Conservation (phyloP, 1,140 invertebrate species). For the Nylanderia fulva region DNA sequence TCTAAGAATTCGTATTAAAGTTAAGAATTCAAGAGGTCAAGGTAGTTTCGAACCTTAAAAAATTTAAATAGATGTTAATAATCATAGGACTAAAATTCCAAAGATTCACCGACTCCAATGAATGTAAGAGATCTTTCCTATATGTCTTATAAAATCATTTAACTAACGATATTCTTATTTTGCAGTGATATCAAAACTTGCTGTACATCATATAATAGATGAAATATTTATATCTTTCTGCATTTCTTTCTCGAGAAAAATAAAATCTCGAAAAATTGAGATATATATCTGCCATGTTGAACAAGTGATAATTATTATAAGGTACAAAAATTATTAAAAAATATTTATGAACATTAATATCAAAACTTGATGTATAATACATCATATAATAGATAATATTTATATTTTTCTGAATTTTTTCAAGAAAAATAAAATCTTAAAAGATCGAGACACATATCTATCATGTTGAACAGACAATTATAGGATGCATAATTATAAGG, state of each 20-base stretch:
- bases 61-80: slow-evolving; percentile 11
- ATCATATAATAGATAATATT: background rate
- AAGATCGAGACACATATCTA: background rate
- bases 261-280: background rate
- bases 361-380: slow-evolving; percentile 3
- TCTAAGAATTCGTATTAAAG: background rate
- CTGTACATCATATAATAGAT: background rate
- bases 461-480: no score
- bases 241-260: background rate
- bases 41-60: background rate
- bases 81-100: slow-evolving; percentile 20
- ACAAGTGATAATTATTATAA: no score
- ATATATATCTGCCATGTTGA: background rate
- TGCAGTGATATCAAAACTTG: background rate
- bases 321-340: no score
- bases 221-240: background rate
- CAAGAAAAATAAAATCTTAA: background rate
- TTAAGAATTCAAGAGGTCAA: slow-evolving; percentile 12
- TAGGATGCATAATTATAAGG: slow-evolving; percentile 2
- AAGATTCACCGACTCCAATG: background rate
- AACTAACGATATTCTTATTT: background rate
- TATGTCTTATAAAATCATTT: slow-evolving; percentile 19
- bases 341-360: no score
- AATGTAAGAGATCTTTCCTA: background rate
- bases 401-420: background rate